These are phyloP conservation scores for Eumacrocentrus americanus DNA, from an alignment of 2,888 invertebrate genomes.

Conservation along the genomic window DNA sequence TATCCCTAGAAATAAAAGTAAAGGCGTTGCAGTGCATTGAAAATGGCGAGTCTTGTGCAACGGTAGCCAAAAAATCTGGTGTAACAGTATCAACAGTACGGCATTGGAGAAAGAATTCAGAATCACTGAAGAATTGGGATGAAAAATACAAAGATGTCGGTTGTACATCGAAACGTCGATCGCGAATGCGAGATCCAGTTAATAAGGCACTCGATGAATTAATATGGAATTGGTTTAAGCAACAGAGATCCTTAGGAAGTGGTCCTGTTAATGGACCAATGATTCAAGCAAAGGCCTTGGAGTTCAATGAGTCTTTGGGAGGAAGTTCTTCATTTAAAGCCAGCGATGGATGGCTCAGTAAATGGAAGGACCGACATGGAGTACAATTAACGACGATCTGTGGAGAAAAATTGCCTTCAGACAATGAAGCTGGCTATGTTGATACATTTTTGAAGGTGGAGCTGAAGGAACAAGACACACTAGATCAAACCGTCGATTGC, in stretches of 20 bases:
- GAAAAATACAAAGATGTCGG: too few species aligned
- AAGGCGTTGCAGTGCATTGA: too few species aligned
- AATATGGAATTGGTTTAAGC: background rate
- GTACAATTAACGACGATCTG: background rate
- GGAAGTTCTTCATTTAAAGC: background rate
- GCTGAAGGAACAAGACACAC: background rate
- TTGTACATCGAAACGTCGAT: too few species aligned
- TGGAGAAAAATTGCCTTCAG: background rate
- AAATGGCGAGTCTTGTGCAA: too few species aligned
- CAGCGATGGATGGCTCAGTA: background rate
- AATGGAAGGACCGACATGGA: conserved; percentile 2
- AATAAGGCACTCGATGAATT: background rate
- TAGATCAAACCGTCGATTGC: conserved; percentile 6
- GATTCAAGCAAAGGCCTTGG: background rate
- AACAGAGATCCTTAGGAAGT: background rate
- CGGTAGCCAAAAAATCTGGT: too few species aligned
- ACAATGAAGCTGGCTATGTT: background rate
- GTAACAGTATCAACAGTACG: too few species aligned
- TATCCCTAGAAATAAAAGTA: too few species aligned
- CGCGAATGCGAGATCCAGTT: background rate
- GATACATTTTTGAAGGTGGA: background rate
- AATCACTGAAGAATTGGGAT: too few species aligned
- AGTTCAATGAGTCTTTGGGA: background rate
- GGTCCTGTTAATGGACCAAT: background rate
- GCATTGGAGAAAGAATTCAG: too few species aligned